Evolutionary conservation across 2,113 vertebrate species (phyloP).

Genomic region (Eclectus roratus): DNA sequence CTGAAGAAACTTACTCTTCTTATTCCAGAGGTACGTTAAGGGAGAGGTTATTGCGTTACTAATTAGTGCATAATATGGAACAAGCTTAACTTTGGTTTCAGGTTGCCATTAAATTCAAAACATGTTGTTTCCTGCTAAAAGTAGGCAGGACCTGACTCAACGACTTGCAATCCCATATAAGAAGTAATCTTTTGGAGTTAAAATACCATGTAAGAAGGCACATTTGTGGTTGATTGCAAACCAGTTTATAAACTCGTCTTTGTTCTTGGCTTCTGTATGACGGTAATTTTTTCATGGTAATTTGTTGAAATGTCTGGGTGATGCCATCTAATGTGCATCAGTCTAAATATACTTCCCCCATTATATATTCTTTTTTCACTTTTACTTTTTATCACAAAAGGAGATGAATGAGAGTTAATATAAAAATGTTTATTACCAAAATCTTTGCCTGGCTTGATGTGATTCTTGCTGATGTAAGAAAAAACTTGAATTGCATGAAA

Average conservation of each 20-base stretch:
- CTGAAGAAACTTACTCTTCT: constrained; percentile 95
- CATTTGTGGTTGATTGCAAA: neutral
- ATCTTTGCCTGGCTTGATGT: neutral
- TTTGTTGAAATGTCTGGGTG: neutral
- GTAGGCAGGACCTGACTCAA: neutral
- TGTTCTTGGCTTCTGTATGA: neutral
- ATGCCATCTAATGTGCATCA: neutral
- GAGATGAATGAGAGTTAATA: neutral
- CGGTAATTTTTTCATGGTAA: neutral
- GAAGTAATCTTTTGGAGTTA: neutral
- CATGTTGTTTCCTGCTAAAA: neutral
- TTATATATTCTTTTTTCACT: neutral
- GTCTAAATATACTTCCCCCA: neutral
- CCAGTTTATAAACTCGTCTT: neutral
- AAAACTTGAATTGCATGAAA: neutral
- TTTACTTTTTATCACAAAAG: neutral
- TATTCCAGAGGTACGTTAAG: constrained; percentile 89
- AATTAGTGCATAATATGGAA: neutral
- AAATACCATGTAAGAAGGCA: neutral
- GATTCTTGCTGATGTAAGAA: neutral
- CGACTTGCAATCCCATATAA: neutral
- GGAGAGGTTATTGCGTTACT: neutral
- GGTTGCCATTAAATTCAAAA: neutral
- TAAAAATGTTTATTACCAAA: neutral
- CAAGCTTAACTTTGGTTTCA: neutral